phyloP scores from a whole-genome alignment of 2,113 vertebrate species.

The Sander vitreus region DNA sequence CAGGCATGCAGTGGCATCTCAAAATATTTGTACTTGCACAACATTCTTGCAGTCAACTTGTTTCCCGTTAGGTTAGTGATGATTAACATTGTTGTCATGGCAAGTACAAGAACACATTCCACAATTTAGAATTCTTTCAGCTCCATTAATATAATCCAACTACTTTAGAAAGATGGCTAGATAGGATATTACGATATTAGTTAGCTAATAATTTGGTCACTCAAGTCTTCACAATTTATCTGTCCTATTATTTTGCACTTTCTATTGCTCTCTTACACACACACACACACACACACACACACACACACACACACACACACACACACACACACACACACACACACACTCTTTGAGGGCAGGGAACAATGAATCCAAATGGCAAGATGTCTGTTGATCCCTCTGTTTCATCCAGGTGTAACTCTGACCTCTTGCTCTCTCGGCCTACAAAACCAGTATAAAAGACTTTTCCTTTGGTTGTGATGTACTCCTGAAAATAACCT shows the following conservation, averaged over 20 bases:
- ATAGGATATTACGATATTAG: neutral
- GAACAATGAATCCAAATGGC: conserved; percentile 21
- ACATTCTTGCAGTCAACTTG: neutral
- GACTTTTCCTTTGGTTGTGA: neutral
- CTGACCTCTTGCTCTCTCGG: neutral
- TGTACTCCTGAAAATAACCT: neutral
- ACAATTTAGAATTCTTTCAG: neutral
- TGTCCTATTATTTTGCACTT: neutral
- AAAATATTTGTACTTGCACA: neutral
- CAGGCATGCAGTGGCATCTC: neutral
- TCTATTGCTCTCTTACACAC: neutral
- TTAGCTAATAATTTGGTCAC: neutral
- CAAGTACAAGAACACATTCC: neutral
- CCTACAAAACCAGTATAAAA: neutral
- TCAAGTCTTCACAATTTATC: neutral
- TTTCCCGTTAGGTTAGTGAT: neutral
- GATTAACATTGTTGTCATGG: neutral
- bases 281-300: neutral
- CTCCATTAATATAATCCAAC: neutral
- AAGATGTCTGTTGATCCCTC: neutral
- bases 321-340: neutral
- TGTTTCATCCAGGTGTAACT: neutral
- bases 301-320: neutral
- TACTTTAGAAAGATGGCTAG: neutral
- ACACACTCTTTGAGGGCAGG: conserved; percentile 12